Conservation (phyloP, 1,140 invertebrate species). For the Adoxophyes honmai region DNA sequence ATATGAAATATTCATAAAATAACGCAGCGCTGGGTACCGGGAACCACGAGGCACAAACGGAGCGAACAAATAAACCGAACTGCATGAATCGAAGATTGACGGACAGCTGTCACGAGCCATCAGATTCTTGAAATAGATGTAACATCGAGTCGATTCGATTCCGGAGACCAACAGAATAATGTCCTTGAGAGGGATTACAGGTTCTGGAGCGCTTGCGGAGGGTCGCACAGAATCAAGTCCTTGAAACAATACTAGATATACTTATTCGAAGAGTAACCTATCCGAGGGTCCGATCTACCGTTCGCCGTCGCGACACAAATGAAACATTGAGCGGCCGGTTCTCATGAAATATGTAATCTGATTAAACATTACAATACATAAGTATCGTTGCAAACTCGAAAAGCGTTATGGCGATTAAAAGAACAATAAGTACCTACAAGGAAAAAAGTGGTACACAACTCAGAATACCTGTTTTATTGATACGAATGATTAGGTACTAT, state of each 20-base stretch:
- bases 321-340: slow-evolving; percentile 47
- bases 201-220: slow-evolving; percentile 19
- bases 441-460: slow-evolving; percentile 4
- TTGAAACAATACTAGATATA: slow-evolving; percentile 43
- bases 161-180: slow-evolving; percentile 6
- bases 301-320: slow-evolving; percentile 47
- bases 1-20: slow-evolving; percentile 63
- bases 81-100: slow-evolving; percentile 26
- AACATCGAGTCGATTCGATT: slow-evolving; percentile 3
- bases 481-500: slow-evolving; percentile 5
- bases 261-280: slow-evolving; percentile 42
- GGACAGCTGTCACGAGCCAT: slow-evolving; percentile 20
- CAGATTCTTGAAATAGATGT: slow-evolving; percentile 14
- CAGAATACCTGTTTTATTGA: slow-evolving; percentile 19
- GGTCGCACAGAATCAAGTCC: slow-evolving; percentile 32
- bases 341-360: slow-evolving; percentile 50
- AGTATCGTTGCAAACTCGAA: slow-evolving; percentile 30
- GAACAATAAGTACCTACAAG: slow-evolving; percentile 24
- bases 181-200: slow-evolving; percentile 19
- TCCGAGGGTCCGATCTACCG: slow-evolving; percentile 43
- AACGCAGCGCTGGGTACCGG: slow-evolving; percentile 32
- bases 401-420: slow-evolving; percentile 26
- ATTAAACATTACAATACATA: slow-evolving; percentile 40
- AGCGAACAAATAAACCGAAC: slow-evolving; percentile 29
- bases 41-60: slow-evolving; percentile 18